phyloP scores from a whole-genome alignment of 2,113 vertebrate species.

The Hassar affinis region DNA sequence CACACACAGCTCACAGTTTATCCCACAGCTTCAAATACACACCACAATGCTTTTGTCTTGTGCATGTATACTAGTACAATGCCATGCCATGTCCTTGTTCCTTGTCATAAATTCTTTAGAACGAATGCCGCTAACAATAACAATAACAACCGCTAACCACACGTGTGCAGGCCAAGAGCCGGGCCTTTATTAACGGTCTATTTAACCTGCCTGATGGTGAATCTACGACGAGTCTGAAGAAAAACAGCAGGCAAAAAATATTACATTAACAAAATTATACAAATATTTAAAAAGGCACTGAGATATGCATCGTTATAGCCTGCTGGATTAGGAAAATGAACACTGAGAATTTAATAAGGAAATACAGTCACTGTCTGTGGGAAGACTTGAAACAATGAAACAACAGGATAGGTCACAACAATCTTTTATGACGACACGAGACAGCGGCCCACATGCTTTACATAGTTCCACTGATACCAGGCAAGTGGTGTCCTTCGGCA shows the following conservation, averaged over 20 bases:
- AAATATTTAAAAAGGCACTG: neutral
- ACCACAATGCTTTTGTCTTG: conserved; percentile 14
- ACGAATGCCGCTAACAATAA: neutral
- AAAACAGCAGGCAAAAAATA: neutral
- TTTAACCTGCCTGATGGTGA: neutral
- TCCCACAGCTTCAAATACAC: conserved; percentile 17
- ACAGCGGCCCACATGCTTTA: conserved; percentile 6
- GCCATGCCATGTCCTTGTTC: neutral
- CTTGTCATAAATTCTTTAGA: neutral
- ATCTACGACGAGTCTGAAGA: neutral
- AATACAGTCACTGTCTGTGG: neutral
- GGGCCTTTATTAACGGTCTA: neutral
- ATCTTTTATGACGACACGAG: neutral
- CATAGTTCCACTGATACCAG: conserved; percentile 10
- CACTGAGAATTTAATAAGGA: neutral
- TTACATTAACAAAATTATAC: no score
- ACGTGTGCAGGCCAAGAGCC: neutral
- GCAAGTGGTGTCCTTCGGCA: neutral
- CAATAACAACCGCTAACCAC: neutral
- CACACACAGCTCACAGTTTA: conserved; percentile 27
- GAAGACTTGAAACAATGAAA: conserved; percentile 1
- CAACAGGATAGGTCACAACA: neutral
- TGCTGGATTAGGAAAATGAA: neutral
- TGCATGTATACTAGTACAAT: neutral
- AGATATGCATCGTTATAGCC: neutral